Evolutionary conservation across 1,140 invertebrate genomes (phyloP).

Genomic region (Danaus plexippus): DNA sequence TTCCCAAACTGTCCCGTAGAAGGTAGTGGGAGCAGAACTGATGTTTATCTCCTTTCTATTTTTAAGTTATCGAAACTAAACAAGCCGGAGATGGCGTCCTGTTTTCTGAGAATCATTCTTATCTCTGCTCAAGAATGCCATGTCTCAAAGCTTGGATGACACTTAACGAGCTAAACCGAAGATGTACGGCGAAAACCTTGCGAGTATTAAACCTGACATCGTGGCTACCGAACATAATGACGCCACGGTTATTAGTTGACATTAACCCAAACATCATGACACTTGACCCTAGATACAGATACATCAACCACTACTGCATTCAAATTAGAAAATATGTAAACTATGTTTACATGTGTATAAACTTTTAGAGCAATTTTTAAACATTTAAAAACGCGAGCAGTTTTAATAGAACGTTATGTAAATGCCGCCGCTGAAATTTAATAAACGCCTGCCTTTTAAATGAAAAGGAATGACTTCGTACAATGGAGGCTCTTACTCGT

Average conservation of each 20-base stretch:
- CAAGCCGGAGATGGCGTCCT: conserved; percentile 19
- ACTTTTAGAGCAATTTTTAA: no score
- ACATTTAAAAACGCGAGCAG: no score
- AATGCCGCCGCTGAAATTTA: neutral
- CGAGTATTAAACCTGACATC: no score
- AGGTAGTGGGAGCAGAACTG: no score
- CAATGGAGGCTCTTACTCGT: conserved; percentile 9
- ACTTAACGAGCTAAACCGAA: conserved; percentile 2
- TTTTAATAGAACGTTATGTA: neutral
- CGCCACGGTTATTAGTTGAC: no score
- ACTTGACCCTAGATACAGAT: no score
- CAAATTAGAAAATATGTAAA: no score
- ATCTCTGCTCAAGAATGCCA: neutral
- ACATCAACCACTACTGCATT: no score
- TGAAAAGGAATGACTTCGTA: conserved; percentile 9
- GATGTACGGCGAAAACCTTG: neutral
- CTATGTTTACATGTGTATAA: no score
- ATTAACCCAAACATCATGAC: no score
- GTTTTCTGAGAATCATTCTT: conserved; percentile 18
- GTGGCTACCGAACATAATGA: no score
- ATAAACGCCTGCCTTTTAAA: neutral
- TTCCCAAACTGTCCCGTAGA: no score
- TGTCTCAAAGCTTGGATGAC: conserved; percentile 4
- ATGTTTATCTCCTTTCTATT: conserved; percentile 1
- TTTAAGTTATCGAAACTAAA: conserved; percentile 11